Evolutionary conservation across 2,113 vertebrate species (phyloP).

Genomic region (Psittacara wagleri): DNA sequence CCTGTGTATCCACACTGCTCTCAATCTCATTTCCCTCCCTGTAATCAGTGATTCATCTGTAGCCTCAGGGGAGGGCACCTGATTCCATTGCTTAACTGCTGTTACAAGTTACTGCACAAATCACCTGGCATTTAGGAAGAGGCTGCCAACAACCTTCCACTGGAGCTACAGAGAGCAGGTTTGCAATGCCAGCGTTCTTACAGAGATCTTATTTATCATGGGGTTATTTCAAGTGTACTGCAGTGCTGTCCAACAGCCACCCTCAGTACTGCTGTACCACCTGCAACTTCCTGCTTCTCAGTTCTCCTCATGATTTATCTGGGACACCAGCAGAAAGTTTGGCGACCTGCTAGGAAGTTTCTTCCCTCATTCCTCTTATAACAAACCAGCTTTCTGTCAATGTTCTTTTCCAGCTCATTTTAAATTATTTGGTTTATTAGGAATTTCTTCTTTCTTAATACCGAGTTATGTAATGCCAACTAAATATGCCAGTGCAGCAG

Average conservation of each 20-base stretch:
- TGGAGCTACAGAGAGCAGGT: background rate
- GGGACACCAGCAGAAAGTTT: background rate
- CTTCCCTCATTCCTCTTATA: background rate
- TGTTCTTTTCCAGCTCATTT: background rate
- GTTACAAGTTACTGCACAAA: slow-evolving; percentile 61
- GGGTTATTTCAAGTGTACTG: background rate
- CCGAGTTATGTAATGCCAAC: background rate
- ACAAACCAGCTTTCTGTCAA: background rate
- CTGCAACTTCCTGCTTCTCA: background rate
- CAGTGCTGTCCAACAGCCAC: background rate
- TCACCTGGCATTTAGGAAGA: background rate
- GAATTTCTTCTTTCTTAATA: background rate
- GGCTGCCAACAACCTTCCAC: background rate
- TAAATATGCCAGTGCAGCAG: background rate
- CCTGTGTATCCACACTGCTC: background rate
- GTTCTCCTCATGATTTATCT: background rate
- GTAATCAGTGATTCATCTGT: slow-evolving; percentile 19
- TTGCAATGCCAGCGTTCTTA: background rate
- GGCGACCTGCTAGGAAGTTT: background rate
- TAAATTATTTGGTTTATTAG: background rate
- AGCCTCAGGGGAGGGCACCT: slow-evolving; percentile 20
- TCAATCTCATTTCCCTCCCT: background rate
- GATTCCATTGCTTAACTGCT: slow-evolving; percentile 52
- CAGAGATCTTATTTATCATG: background rate
- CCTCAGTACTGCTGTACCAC: background rate